phyloP scores from a whole-genome alignment of 2,888 invertebrate species.

The Theretra japonica region DNA sequence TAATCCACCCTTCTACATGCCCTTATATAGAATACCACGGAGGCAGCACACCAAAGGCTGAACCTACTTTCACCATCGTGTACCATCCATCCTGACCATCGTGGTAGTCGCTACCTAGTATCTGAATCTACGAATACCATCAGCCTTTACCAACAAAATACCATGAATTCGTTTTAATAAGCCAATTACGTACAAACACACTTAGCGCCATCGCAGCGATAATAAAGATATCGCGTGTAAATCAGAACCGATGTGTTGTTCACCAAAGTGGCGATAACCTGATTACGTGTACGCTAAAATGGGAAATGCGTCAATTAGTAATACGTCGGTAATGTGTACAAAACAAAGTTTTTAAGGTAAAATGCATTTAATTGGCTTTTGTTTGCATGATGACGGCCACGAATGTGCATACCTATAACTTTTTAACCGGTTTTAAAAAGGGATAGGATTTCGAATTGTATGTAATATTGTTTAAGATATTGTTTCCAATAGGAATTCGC shows the following conservation, averaged over 20 bases:
- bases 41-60: too few species aligned
- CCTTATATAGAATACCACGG: too few species aligned
- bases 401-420: background rate
- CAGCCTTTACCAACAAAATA: background rate
- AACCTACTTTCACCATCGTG: too few species aligned
- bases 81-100: too few species aligned
- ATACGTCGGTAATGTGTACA: background rate
- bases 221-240: constrained; percentile 47
- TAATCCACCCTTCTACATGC: too few species aligned
- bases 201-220: background rate
- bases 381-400: background rate
- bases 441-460: too few species aligned
- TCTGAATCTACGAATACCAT: background rate
- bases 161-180: background rate
- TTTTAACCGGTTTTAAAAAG: too few species aligned
- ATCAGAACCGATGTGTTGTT: constrained; percentile 52
- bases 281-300: constrained; percentile 38
- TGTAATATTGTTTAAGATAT: too few species aligned
- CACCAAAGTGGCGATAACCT: constrained; percentile 50
- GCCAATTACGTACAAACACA: background rate
- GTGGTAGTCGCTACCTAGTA: too few species aligned
- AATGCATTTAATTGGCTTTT: background rate
- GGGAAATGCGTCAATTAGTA: constrained; percentile 48
- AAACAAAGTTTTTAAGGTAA: background rate
- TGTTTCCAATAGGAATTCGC: too few species aligned